Conservation (phyloP, 2,797 vertebrate genomes). For the Corythornis leucogaster region DNA sequence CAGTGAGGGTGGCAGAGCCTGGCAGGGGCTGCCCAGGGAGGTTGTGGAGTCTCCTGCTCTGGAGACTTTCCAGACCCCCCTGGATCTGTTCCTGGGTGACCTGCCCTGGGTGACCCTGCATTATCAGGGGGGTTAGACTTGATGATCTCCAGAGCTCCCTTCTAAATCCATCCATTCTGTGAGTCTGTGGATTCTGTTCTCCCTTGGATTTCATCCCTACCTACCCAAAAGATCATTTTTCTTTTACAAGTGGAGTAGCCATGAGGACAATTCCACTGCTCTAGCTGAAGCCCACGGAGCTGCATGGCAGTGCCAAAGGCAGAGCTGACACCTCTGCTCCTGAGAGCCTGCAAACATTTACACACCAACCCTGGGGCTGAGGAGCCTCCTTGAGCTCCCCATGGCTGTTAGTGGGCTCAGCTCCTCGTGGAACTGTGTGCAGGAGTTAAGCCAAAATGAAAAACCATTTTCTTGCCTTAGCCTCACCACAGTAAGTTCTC, state of each 20-base stretch:
- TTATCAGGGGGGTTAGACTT: too few species aligned
- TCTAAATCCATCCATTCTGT: too few species aligned
- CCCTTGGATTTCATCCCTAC: neutral
- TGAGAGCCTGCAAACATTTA: neutral
- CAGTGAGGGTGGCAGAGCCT: too few species aligned
- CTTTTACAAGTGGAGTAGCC: neutral
- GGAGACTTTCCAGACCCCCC: too few species aligned
- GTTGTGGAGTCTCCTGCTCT: too few species aligned
- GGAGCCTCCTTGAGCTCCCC: neutral
- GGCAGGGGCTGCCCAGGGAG: too few species aligned
- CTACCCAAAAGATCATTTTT: neutral
- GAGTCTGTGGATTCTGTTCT: neutral
- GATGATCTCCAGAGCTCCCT: too few species aligned
- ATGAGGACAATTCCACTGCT: neutral
- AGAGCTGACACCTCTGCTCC: neutral
- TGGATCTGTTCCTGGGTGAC: too few species aligned
- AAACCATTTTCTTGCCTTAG: neutral
- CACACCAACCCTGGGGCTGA: neutral
- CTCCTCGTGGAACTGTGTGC: neutral
- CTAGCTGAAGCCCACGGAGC: neutral
- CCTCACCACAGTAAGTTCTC: conserved; percentile 9
- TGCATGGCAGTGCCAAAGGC: accelerated
- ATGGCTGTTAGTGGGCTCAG: neutral
- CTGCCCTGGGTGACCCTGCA: too few species aligned
- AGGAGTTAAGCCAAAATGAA: neutral